Base-by-base conservation (phyloP, 2,888 invertebrate genomes). In the Neuroscelio doddi region DNA sequence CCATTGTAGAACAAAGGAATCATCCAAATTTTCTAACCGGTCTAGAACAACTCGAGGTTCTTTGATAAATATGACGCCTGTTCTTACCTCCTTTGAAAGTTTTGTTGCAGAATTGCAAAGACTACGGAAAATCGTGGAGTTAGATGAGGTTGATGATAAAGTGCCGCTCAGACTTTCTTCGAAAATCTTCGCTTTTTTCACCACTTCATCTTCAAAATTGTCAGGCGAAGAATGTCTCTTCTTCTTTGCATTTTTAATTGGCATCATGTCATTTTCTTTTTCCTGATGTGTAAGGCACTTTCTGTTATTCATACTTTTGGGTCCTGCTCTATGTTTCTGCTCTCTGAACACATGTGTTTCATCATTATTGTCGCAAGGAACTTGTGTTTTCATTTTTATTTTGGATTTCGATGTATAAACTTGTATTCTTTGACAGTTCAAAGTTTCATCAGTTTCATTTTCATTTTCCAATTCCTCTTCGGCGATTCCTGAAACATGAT, bases 1-100 rank as follows among this genome's bases (percentile, higher is more conserved):
- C 71, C 71, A 71, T 29, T 56, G 39, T 7, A 58, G 46, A 3
- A 65, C 51, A 12, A 67, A 34, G 14, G 63, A 63, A 26, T 66
- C 66, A 1, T 9, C 29, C 4, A 57, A 68, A 46, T 61, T 15
- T 30, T 71, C 68, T 8, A 71, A 39, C 15, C 61, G 63, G 9
- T 44, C 44, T 0, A 71, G 5, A 7, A 44, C 12, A 4, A 69
- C 39, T n/a, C 10, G 17, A 14, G 16, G 17, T 38, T 38, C 17
- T 17, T 38, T 38, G n/a, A n/a, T n/a, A n/a, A n/a, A n/a, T n/a
- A n/a, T n/a, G n/a, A n/a, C n/a, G n/a, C n/a, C n/a, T n/a, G n/a
- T n/a, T n/a, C n/a, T n/a, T n/a, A n/a, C n/a, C n/a, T n/a, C n/a
- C n/a, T n/a, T n/a, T 3, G 34, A 34, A 5, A 34, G 15, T 34